phyloP scores from a whole-genome alignment of 2,113 vertebrate species.

The Anolis sagrei region DNA sequence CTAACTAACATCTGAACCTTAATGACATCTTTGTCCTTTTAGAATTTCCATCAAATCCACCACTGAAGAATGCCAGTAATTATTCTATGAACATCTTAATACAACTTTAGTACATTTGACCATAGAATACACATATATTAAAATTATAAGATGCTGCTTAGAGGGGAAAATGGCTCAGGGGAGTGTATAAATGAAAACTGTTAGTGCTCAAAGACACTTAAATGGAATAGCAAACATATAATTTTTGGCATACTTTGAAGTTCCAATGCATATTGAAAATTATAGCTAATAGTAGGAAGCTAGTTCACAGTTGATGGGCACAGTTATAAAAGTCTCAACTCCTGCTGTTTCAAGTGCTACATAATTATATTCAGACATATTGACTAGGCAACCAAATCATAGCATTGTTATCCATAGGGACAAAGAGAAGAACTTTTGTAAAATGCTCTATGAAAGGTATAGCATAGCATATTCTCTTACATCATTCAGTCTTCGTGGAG shows the following conservation, averaged over 20 bases:
- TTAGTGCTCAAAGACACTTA: constrained; percentile 42
- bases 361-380: constrained; percentile 36
- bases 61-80: background rate
- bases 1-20: constrained; percentile 1
- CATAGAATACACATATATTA: constrained; percentile 32
- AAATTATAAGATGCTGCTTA: constrained; percentile 29
- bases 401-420: constrained; percentile 11
- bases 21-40: constrained; percentile 1
- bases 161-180: constrained; percentile 14
- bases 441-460: constrained; percentile 29
- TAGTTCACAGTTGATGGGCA: constrained; percentile 10
- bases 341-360: constrained; percentile 37
- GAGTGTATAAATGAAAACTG: constrained; percentile 26
- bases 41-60: background rate
- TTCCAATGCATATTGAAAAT: constrained; percentile 32
- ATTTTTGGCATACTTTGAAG: constrained; percentile 35
- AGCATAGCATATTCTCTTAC: background rate
- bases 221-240: constrained; percentile 31
- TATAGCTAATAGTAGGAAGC: constrained; percentile 38
- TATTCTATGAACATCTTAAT: constrained; percentile 31
- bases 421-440: constrained; percentile 5
- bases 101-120: constrained; percentile 6
- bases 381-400: constrained; percentile 40
- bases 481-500: background rate
- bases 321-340: constrained; percentile 31